Evolutionary conservation across 2,888 invertebrate genomes (phyloP).

Genomic region (Rosalia funebris): DNA sequence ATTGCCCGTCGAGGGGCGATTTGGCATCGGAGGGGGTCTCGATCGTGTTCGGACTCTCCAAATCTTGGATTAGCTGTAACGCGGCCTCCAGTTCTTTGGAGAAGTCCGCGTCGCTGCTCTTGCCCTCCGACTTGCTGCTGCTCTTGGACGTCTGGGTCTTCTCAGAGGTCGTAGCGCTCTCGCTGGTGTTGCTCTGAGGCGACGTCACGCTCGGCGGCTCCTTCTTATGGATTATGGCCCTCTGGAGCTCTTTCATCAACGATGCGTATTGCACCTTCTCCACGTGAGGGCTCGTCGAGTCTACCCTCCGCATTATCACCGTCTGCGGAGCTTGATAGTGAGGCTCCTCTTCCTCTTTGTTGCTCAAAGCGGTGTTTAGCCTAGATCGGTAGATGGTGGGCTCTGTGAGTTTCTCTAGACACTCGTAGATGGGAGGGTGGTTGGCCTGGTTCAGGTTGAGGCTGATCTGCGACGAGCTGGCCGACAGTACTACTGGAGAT

Average conservation of each 20-base stretch:
- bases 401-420: conserved; percentile 64
- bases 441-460: conserved; percentile 48
- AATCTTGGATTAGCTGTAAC: conserved; percentile 64
- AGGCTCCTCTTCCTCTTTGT: conserved; percentile 48
- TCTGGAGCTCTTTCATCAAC: conserved; percentile 65
- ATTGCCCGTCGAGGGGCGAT: conserved; percentile 45
- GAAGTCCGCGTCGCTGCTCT: conserved; percentile 65
- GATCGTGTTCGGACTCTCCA: conserved; percentile 65
- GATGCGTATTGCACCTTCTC: conserved; percentile 66
- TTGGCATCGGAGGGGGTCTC: conserved; percentile 64
- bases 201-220: conserved; percentile 55
- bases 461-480: conserved; percentile 64
- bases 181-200: conserved; percentile 56
- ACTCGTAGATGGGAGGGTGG: conserved; percentile 63
- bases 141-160: conserved; percentile 56
- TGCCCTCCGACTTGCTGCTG: conserved; percentile 55
- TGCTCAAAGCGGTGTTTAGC: conserved; percentile 59
- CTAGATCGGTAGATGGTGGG: conserved; percentile 62
- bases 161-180: conserved; percentile 56
- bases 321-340: conserved; percentile 58
- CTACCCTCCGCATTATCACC: conserved; percentile 53
- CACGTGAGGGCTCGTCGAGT: conserved; percentile 57
- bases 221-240: conserved; percentile 62
- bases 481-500: conserved; percentile 64
- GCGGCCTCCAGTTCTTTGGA: conserved; percentile 66